Percentiles rank a stretch among this genome's conserved stretches.
Conservation (phyloP, 2,797 vertebrate species). For the Sebastiscus tertius region DNA sequence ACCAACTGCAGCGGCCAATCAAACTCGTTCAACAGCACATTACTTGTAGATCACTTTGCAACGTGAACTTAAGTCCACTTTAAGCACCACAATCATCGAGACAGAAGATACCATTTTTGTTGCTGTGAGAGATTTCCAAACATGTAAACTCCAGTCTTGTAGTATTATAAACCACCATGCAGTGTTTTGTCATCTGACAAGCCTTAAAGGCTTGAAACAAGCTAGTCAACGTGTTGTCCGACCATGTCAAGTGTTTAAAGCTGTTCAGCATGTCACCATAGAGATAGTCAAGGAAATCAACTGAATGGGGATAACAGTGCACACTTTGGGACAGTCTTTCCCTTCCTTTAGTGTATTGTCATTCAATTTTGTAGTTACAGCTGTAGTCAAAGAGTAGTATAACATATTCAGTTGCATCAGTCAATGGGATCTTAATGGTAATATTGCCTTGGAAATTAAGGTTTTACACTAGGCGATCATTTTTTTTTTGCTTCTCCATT, state of each 20-base stretch:
- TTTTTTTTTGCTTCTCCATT: too few relatives aligned
- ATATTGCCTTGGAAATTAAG: too few relatives aligned
- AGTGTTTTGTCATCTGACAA: neutral
- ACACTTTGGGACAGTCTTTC: neutral
- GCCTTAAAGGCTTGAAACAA: neutral
- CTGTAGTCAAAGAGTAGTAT: too few relatives aligned
- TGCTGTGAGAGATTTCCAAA: neutral
- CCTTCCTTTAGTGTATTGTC: neutral
- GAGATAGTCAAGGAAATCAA: neutral
- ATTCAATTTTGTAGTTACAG: too few relatives aligned
- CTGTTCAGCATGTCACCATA: neutral
- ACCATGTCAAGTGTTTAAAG: neutral
- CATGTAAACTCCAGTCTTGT: neutral
- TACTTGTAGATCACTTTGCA: neutral
- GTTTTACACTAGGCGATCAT: too few relatives aligned
- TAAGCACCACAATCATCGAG: neutral
- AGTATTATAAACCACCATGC: neutral
- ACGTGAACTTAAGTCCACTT: neutral
- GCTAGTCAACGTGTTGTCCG: neutral
- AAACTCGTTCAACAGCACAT: neutral
- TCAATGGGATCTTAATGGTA: too few relatives aligned
- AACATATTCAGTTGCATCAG: too few relatives aligned
- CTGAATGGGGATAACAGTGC: neutral
- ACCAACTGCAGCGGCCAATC: neutral
- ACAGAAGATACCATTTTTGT: neutral